Conservation (phyloP, 1,140 invertebrate species). For the Saccostrea glomerata region DNA sequence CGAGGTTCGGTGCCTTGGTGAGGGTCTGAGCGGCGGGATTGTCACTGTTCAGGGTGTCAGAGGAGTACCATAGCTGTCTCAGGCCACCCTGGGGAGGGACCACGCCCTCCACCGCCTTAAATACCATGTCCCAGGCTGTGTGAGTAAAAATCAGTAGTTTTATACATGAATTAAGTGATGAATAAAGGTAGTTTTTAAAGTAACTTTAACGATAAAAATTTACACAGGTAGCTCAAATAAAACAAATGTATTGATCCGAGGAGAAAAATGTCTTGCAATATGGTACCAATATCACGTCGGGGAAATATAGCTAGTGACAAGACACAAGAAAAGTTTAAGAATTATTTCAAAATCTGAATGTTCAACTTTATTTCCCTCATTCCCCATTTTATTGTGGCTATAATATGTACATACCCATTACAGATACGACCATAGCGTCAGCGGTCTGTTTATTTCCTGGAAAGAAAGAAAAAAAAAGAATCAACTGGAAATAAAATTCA, state of each 20-base stretch:
- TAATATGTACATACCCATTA: conserved; percentile 38
- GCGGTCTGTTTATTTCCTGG: conserved; percentile 42
- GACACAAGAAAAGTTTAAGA: not conserved
- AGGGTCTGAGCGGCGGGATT: conserved; percentile 45
- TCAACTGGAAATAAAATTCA: no score
- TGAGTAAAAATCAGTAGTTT: not conserved
- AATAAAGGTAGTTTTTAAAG: no score
- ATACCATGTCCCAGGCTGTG: conserved; percentile 57
- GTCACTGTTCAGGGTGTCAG: conserved; percentile 36
- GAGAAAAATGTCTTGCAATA: no score
- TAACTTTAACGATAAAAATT: no score
- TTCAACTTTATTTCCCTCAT: not conserved
- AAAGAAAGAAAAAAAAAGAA: not conserved
- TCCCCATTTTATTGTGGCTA: not conserved
- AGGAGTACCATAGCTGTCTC: conserved; percentile 41
- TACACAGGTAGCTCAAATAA: no score
- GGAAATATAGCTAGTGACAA: no score
- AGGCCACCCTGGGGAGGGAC: conserved; percentile 41
- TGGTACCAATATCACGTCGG: no score
- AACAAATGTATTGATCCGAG: no score
- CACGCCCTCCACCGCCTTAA: conserved; percentile 51
- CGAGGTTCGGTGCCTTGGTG: conserved; percentile 32
- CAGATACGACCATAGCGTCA: conserved; percentile 44
- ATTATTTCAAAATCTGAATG: not conserved
- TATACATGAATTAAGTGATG: no score